Evolutionary conservation across 2,888 invertebrate species (phyloP), one percentile per base, ranked within the genome.

Genomic region (Amphipyra berbera): DNA sequence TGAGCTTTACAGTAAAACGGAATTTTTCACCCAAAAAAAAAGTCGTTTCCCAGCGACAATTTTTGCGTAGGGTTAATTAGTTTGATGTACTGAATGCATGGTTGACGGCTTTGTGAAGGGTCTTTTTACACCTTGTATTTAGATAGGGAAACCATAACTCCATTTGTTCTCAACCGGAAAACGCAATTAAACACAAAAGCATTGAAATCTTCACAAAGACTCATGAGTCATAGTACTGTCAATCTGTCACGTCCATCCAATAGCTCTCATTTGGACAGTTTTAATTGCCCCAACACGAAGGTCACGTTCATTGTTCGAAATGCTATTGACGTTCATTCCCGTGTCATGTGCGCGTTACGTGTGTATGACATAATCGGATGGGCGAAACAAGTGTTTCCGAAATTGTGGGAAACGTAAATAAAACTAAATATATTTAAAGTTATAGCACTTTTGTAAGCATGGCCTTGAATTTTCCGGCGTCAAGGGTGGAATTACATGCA

Each of bases 221-320:
- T 44, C 40, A 38, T 68, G 70, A 58, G 45, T 71, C 74, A 73
- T 45, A 35, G 21, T 41, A 10, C 54, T 60, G 58, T 60, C 58
- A 72, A 72, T 62, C 58, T 61, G 49, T 65, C 71, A 74, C 56
- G 59, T 58, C 35, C 70, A 63, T 44, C 59, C 48, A 59, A 61
- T 58, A 38, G 49, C 13, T 73, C 12, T 73, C 52, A 49, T 53
- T 59, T 70, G 63, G 76, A 58, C 68, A 71, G 59, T 73, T 73
- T 78, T 73, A 78, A 78, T 76, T 64, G 73, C 62, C 45, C 47
- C 35, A 44, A 35, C 49, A 33, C 48, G 66, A 78, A 78, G 78
- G 78, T 67, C 76, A 64, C 14, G 35, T 14, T 53, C 66, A 78
- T 78, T 78, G 78, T 78, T 71, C 62, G 27, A 21, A 58, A 45